Base-by-base conservation (phyloP, 2,797 vertebrate genomes). In the Macropodus opercularis region DNA sequence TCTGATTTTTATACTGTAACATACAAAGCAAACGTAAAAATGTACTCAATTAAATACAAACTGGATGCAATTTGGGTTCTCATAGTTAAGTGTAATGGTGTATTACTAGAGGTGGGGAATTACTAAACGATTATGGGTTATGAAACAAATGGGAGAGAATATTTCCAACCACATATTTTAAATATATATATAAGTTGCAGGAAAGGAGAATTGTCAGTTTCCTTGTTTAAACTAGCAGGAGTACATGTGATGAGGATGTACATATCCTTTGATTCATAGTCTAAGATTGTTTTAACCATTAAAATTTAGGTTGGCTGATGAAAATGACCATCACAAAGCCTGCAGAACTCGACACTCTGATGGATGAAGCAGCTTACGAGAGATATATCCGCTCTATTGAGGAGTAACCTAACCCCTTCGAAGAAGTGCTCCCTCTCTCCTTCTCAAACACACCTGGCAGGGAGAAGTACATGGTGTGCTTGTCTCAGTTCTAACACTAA, bases 321-420 rank as follows among this genome's bases (percentile, higher is more conserved):
- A 98, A 98, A 94, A 96, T 99, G 95, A 94, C 94, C 13, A 88
- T 99, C 74, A 92, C 91, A 60, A 93, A 96, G n/a, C 95, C 95
- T 48, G 89, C 92, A 43, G 97, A 99, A 89, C 89, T 98, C 58
- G 94, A 98, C 42, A 73, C 92, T 29, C 91, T 98, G 24, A 96
- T 98, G 97, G 94, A 88, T 3, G 96, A 99, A 91, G 91, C 95
- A 18, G 93, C 94, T 1, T 99, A 99, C 75, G 94, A 96, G 71
- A 93, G 93, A 92, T 98, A 95, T 82, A 88, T 98, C 84, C 96
- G 94, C 85, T 96, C 97, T 66, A 95, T 98, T 42, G 97, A 98
- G 80, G 94, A 98, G 57, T 98, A 93, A 92, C 54, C 26, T 9
- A 8, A 39, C 31, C 2, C 23, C 17, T 35, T 21, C 2, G 6